phyloP scores from a whole-genome alignment of 2,888 invertebrate species.

The Ariolimax columbianus region DNA sequence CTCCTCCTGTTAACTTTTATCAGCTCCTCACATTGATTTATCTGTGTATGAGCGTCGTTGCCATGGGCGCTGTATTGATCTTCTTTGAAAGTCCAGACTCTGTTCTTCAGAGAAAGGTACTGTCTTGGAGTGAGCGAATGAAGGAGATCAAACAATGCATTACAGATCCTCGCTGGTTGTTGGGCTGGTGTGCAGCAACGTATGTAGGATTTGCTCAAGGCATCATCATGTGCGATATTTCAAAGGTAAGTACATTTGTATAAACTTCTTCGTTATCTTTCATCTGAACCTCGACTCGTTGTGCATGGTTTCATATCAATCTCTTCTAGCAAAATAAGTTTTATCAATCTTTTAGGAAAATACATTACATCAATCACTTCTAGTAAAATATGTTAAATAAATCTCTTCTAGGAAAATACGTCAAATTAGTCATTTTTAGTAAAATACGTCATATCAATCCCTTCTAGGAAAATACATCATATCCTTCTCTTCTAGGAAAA shows the following conservation, averaged over 20 bases:
- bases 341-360: too few relatives aligned
- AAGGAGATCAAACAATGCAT: constrained; percentile 61
- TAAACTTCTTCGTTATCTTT: too few relatives aligned
- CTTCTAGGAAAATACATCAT: too few relatives aligned
- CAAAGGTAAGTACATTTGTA: constrained; percentile 63
- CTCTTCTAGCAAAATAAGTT: too few relatives aligned
- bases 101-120: constrained; percentile 64
- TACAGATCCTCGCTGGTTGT: constrained; percentile 62
- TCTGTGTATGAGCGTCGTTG: constrained; percentile 66
- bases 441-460: too few relatives aligned
- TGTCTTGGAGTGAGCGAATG: constrained; percentile 62
- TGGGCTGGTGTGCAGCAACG: constrained; percentile 64
- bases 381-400: too few relatives aligned
- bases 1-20: constrained; percentile 60
- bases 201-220: constrained; percentile 72
- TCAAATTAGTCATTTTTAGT: too few relatives aligned
- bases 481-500: too few relatives aligned
- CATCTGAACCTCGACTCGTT: too few relatives aligned
- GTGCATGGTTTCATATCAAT: too few relatives aligned
- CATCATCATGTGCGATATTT: constrained; percentile 69
- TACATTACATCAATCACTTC: too few relatives aligned
- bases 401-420: too few relatives aligned
- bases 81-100: constrained; percentile 72
- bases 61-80: constrained; percentile 67
- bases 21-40: constrained; percentile 69